These are phyloP conservation scores for Mimachlamys varia DNA, from an alignment of 2,888 invertebrate species.

Conservation along the genomic window DNA sequence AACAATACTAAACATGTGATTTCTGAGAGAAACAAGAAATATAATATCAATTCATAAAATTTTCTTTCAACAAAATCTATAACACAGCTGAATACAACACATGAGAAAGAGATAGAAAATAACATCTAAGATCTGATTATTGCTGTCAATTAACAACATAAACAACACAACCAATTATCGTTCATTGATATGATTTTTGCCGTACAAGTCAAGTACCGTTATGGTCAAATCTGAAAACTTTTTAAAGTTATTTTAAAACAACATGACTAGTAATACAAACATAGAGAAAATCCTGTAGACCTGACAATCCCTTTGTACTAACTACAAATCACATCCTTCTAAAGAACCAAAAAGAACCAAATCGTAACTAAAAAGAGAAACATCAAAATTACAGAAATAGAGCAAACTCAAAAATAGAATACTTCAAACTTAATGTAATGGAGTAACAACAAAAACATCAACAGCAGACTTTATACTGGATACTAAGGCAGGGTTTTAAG, in stretches of 20 bases:
- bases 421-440: not conserved
- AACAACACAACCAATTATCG: not conserved
- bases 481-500: not conserved
- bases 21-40: not conserved
- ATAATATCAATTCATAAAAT: not conserved
- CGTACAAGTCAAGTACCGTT: not conserved
- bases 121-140: not conserved
- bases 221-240: not conserved
- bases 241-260: not conserved
- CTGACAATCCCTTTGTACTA: not conserved
- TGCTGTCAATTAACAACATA: not conserved
- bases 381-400: not conserved
- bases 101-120: not conserved
- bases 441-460: not conserved
- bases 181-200: not conserved
- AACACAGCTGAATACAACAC: conserved; percentile 19
- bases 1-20: not conserved
- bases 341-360: not conserved
- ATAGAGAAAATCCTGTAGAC: not conserved
- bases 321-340: not conserved
- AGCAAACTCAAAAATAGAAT: not conserved
- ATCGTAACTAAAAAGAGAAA: not conserved
- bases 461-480: not conserved
- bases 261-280: not conserved
- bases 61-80: not conserved